phyloP scores from a whole-genome alignment of 2,888 invertebrate species.

The Andrena fulva region DNA sequence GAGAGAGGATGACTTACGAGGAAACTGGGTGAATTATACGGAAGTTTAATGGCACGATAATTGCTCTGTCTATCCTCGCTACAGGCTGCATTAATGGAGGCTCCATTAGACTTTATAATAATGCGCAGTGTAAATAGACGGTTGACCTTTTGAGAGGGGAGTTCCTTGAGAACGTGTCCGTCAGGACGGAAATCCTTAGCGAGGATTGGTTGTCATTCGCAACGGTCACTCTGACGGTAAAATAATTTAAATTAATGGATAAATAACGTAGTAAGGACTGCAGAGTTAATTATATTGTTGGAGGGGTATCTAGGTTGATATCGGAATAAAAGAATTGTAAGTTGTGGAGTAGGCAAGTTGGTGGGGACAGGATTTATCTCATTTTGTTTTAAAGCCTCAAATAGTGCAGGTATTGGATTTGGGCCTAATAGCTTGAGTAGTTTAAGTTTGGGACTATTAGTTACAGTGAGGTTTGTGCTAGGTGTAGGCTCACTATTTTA shows the following conservation, averaged over 20 bases:
- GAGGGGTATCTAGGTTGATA: too few species aligned
- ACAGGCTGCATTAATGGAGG: constrained; percentile 30
- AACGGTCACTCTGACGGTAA: neutral
- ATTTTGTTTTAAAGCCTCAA: too few species aligned
- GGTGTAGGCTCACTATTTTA: too few species aligned
- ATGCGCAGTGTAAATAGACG: constrained; percentile 38
- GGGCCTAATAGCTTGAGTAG: too few species aligned
- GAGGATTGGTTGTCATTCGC: neutral
- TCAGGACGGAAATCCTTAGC: constrained; percentile 1
- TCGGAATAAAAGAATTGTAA: too few species aligned
- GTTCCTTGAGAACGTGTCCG: constrained; percentile 12
- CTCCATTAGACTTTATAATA: constrained; percentile 45
- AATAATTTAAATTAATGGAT: constrained; percentile 2
- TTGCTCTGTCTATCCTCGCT: constrained; percentile 30
- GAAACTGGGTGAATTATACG: constrained; percentile 34
- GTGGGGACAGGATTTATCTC: too few species aligned
- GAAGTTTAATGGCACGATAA: constrained; percentile 53
- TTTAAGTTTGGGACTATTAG: too few species aligned
- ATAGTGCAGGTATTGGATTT: too few species aligned
- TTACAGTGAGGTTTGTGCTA: too few species aligned
- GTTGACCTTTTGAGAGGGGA: constrained; percentile 23
- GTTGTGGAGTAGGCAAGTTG: too few species aligned
- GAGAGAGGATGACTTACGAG: neutral
- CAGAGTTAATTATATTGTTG: too few species aligned
- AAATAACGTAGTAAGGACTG: neutral